Percentiles rank a stretch among this genome's conserved stretches.
Evolutionary conservation across 2,113 vertebrate genomes (phyloP).

Genomic region (Oceanites oceanicus): DNA sequence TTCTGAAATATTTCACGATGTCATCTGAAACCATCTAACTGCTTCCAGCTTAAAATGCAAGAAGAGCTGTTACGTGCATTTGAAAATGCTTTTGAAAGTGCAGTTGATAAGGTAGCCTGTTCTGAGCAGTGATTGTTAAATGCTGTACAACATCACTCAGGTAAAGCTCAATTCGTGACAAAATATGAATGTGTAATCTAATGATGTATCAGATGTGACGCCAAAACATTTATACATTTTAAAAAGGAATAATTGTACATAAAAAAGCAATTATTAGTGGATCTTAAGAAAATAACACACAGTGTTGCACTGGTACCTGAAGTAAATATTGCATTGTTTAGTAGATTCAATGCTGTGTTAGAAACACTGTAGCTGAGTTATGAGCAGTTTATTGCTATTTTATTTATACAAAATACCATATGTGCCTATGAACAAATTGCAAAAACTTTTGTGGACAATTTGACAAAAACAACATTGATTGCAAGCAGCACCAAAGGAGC

Average conservation of each 20-base stretch:
- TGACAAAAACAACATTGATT: background rate
- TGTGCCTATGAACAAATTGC: background rate
- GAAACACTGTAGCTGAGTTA: background rate
- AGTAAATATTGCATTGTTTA: background rate
- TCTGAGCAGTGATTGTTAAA: background rate
- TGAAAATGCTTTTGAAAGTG: background rate
- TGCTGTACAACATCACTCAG: background rate
- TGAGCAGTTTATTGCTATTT: background rate
- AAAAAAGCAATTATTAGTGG: background rate
- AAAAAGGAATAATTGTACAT: background rate
- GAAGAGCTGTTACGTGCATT: background rate
- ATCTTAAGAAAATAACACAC: background rate
- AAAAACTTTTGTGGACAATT: background rate
- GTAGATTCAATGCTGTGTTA: background rate
- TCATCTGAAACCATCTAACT: background rate
- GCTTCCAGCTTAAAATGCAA: background rate
- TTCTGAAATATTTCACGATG: background rate
- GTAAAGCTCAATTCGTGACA: background rate
- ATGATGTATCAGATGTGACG: background rate
- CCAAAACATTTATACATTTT: background rate
- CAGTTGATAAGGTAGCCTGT: background rate
- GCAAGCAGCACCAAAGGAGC: background rate
- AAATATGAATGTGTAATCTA: background rate
- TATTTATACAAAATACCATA: background rate
- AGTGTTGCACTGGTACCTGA: background rate